Conservation (phyloP, 1,140 invertebrate species). For the Drosophila obscura region DNA sequence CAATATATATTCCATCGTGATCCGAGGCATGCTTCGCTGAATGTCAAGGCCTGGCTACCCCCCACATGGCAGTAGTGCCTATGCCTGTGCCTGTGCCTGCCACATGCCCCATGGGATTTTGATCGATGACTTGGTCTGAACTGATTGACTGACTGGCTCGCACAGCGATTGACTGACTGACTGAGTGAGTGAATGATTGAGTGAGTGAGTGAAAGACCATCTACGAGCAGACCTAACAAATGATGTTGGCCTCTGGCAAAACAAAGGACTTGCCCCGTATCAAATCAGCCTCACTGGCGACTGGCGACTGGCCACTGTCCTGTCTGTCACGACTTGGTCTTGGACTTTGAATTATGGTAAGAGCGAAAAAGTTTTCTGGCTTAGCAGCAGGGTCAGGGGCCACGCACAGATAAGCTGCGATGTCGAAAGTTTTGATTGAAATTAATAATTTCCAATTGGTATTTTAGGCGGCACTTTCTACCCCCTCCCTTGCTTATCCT, state of each 20-base stretch:
- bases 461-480: conserved; percentile 46
- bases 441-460: conserved; percentile 76
- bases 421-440: conserved; percentile 76
- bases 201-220: conserved; percentile 21
- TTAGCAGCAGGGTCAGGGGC: conserved; percentile 29
- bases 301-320: neutral
- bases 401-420: conserved; percentile 72
- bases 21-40: conserved; percentile 23
- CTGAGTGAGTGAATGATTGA: conserved; percentile 22
- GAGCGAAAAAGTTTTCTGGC: conserved; percentile 45
- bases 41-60: conserved; percentile 26
- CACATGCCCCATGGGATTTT: conserved; percentile 27
- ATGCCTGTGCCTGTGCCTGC: neutral
- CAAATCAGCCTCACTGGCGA: neutral
- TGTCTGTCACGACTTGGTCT: too few species aligned
- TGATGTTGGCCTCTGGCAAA: conserved; percentile 49
- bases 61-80: conserved; percentile 10
- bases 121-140: conserved; percentile 54
- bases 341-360: conserved; percentile 30
- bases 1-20: neutral
- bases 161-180: conserved; percentile 33
- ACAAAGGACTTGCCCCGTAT: conserved; percentile 40
- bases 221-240: conserved; percentile 47
- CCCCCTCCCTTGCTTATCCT: neutral
- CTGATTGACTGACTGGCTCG: conserved; percentile 48